These are phyloP conservation scores for Steinernema carpocapsae DNA, from an alignment of 2,888 invertebrate genomes.

Conservation along the genomic window DNA sequence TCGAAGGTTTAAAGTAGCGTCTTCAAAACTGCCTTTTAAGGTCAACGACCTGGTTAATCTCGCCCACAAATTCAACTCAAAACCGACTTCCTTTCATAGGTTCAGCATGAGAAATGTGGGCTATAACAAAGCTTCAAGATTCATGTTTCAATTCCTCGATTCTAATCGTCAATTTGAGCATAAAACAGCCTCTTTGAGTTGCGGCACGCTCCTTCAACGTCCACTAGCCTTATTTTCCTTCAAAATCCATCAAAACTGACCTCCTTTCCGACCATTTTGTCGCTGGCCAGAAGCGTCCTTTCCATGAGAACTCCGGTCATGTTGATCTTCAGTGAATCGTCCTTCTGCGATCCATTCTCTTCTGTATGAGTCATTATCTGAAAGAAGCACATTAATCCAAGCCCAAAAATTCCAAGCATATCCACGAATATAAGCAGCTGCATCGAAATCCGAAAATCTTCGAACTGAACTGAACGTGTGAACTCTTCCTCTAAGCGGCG, in stretches of 20 bases:
- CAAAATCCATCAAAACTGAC: constrained; percentile 4
- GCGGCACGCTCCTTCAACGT: too few species aligned
- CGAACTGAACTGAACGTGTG: neutral
- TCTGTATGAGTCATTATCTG: neutral
- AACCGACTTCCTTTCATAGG: too few species aligned
- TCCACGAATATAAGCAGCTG: neutral
- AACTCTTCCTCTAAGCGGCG: neutral
- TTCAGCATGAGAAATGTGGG: too few species aligned
- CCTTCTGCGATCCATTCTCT: neutral
- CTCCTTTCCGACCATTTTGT: neutral
- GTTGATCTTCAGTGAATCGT: neutral
- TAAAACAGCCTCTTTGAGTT: too few species aligned
- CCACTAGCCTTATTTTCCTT: neutral
- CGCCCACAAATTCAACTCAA: too few species aligned
- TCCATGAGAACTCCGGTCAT: neutral
- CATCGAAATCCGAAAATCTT: too few species aligned
- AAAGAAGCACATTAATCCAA: neutral
- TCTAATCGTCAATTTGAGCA: too few species aligned
- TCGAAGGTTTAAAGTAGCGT: neutral
- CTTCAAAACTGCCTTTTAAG: too few species aligned
- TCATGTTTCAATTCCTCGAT: too few species aligned
- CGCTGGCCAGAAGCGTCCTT: neutral
- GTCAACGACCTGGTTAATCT: too few species aligned
- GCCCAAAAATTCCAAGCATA: neutral
- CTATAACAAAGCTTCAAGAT: too few species aligned